Base-by-base conservation (phyloP, 2,113 vertebrate species). In the Prochilodus magdalenae region DNA sequence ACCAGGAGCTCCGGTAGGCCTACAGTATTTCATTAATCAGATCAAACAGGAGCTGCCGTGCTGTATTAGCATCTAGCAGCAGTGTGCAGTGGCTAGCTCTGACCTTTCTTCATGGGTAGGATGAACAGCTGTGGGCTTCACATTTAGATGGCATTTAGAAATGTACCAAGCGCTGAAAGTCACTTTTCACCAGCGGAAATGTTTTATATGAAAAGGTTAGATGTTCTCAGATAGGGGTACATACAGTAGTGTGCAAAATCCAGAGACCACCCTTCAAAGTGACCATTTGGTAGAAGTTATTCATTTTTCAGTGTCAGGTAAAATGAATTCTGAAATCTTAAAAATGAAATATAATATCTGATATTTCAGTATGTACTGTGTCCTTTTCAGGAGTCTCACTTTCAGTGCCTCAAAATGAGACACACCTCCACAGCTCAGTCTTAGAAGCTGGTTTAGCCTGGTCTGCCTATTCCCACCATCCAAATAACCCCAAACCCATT, bases 1-100 rank as follows among this genome's bases (percentile, higher is more conserved):
- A 20, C 91, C 92, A 26, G 94, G 94, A 79, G 82, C 92, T 73
- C 93, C 92, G 59, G 94, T 94, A 91, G 90, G 91, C 73, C 53
- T 15, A 33, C 36, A 69, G 13, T 12, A 1, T 62, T 70, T 77
- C 5, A 70, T 72, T 18, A 24, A 20, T 20, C 76, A 11, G 7
- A 5, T 11, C 62, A 55, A 16, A 36, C 22, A 18, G 49, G 15
- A 16, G 40, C 78, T 67, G n/a, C 6, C 62, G 1, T 29, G 27
- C 82, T 22, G 2, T 0, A 53, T 82, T 79, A 83, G 11, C 40
- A 49, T 24, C 11, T 63, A 20, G 24, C 4, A n/a, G 36, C 27
- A 10, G 40, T 7, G 40, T 10, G 8, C 40, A 44, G 40, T 11
- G 40, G 11, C 16, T 22, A 67, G 8, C 22, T 57, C 7, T 44